Evolutionary conservation across 2,888 invertebrate species (phyloP).

Genomic region (Dryobota labecula): DNA sequence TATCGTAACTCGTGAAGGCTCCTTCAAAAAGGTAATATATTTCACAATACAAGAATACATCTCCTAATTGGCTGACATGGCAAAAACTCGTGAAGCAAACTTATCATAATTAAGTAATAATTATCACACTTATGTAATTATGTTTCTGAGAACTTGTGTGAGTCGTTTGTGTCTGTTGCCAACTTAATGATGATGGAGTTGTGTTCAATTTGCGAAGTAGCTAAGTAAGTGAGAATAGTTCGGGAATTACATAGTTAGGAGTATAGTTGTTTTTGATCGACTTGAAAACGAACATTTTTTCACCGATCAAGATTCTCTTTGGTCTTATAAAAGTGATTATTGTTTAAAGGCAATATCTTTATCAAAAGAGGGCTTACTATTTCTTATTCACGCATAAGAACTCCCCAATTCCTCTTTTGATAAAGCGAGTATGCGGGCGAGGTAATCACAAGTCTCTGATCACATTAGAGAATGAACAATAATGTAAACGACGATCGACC

Average conservation of each 20-base stretch:
- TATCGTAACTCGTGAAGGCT: not conserved
- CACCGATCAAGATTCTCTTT: too few species aligned
- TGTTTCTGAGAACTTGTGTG: conserved; percentile 10
- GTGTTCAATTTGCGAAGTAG: not conserved
- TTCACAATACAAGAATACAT: conserved; percentile 7
- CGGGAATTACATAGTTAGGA: not conserved
- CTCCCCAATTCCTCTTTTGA: too few species aligned
- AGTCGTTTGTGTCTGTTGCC: not conserved
- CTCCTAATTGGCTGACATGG: conserved; percentile 21
- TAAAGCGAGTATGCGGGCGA: not conserved
- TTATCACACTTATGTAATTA: conserved; percentile 5
- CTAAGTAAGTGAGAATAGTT: not conserved
- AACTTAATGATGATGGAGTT: not conserved
- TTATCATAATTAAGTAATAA: conserved; percentile 17
- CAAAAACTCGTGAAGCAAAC: conserved; percentile 16
- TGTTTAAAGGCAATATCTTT: not conserved
- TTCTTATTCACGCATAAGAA: too few species aligned
- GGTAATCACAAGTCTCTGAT: too few species aligned
- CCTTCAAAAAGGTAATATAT: conserved; percentile 1
- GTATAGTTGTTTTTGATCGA: not conserved
- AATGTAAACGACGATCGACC: too few species aligned
- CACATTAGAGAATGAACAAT: too few species aligned
- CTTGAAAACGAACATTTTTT: not conserved
- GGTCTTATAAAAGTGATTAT: not conserved
- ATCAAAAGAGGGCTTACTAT: not conserved